Conservation (phyloP, 2,797 vertebrate genomes). For the Poeciliopsis infans region DNA sequence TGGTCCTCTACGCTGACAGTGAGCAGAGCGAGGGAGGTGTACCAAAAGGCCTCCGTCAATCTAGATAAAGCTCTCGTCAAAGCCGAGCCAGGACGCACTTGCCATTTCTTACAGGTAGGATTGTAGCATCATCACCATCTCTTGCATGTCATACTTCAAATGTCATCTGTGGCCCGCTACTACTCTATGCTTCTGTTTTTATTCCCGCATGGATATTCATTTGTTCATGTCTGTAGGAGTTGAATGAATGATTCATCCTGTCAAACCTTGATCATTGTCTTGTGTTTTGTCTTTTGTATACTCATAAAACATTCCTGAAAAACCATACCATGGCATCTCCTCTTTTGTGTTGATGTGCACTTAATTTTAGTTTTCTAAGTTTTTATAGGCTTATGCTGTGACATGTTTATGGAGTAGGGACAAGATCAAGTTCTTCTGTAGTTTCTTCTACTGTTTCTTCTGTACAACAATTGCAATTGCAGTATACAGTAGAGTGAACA, state of each 20-base stretch:
- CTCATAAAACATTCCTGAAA: constrained; percentile 22
- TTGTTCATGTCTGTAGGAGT: constrained; percentile 22
- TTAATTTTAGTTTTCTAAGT: constrained; percentile 6
- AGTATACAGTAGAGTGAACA: background rate
- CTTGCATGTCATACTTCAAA: constrained; percentile 48
- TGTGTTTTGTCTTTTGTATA: constrained; percentile 9
- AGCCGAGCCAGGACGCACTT: constrained; percentile 91
- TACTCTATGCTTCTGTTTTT: constrained; percentile 20
- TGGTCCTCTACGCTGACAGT: constrained; percentile 95
- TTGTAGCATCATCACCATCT: constrained; percentile 35
- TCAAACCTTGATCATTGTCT: constrained; percentile 27
- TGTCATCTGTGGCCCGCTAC: constrained; percentile 32
- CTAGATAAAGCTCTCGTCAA: constrained; percentile 93
- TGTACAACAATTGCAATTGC: constrained; percentile 8
- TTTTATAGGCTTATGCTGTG: constrained; percentile 20
- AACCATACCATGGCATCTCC: constrained; percentile 24
- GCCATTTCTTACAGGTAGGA: constrained; percentile 96
- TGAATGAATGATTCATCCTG: constrained; percentile 23
- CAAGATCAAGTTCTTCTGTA: background rate
- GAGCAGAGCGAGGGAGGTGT: constrained; percentile 95
- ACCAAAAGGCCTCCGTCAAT: constrained; percentile 95
- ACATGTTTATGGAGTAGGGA: constrained; percentile 3
- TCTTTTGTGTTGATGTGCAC: constrained; percentile 23
- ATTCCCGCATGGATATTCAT: constrained; percentile 22
- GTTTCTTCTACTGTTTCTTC: constrained; percentile 16